Percentiles rank a stretch among this genome's conserved stretches.
phyloP scores from a whole-genome alignment of 1,140 invertebrate genomes.

The Mya arenaria region DNA sequence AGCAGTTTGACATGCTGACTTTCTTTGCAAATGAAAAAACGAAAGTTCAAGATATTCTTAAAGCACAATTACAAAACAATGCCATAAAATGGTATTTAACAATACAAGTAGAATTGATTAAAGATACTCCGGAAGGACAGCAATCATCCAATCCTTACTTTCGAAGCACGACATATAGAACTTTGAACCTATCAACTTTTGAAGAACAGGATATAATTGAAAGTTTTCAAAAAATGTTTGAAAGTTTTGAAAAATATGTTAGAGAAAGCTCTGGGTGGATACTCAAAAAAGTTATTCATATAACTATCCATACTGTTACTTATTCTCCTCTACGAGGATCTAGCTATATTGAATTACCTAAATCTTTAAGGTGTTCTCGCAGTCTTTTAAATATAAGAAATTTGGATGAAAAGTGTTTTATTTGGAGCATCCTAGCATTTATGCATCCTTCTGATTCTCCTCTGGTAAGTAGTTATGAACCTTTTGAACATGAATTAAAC shows the following conservation, averaged over 20 bases:
- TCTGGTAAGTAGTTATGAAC: constrained; percentile 37
- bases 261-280: constrained; percentile 29
- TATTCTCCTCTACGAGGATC: constrained; percentile 22
- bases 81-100: constrained; percentile 39
- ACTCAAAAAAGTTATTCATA: constrained; percentile 4
- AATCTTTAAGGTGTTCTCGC: background rate
- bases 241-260: constrained; percentile 35
- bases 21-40: constrained; percentile 27
- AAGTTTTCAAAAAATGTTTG: constrained; percentile 29
- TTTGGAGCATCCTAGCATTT: constrained; percentile 51
- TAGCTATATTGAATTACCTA: constrained; percentile 37
- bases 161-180: constrained; percentile 13
- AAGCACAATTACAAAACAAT: background rate
- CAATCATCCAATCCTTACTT: constrained; percentile 8
- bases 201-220: constrained; percentile 14
- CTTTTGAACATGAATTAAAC: constrained; percentile 46
- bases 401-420: constrained; percentile 48
- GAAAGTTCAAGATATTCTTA: constrained; percentile 19
- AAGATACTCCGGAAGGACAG: constrained; percentile 13
- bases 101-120: constrained; percentile 31
- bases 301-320: constrained; percentile 12
- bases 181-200: constrained; percentile 19
- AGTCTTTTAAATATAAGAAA: constrained; percentile 32
- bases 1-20: constrained; percentile 33
- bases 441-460: constrained; percentile 43